These are phyloP conservation scores for Cylindroiulus punctatus DNA, from an alignment of 2,888 invertebrate genomes.

Conservation along the genomic window DNA sequence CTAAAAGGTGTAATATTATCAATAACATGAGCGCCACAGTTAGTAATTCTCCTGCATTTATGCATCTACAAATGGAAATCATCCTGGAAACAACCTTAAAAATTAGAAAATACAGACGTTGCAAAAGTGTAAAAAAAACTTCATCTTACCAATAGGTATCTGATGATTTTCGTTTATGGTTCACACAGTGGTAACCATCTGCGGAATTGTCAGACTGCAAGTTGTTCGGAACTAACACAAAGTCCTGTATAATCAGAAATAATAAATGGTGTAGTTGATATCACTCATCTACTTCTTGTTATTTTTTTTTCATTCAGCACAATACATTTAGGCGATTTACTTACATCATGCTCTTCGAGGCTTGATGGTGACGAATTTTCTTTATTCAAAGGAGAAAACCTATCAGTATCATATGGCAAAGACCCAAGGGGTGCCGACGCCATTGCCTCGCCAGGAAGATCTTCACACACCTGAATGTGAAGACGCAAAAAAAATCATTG, in stretches of 20 bases:
- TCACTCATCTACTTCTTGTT: neutral
- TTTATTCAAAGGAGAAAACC: constrained; percentile 51
- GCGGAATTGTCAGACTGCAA: constrained; percentile 57
- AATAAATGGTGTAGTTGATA: neutral
- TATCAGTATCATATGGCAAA: neutral
- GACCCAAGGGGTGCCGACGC: neutral
- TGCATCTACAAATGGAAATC: no score
- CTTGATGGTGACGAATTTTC: constrained; percentile 51
- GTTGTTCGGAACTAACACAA: constrained; percentile 78
- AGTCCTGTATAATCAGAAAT: constrained; percentile 69
- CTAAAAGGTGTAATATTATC: no score
- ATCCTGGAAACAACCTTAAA: no score
- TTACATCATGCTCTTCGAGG: constrained; percentile 56
- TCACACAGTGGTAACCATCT: neutral
- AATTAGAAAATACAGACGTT: no score
- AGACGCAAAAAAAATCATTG: neutral
- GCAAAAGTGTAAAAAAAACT: neutral
- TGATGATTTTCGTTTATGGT: constrained; percentile 51
- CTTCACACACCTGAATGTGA: neutral
- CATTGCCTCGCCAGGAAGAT: constrained; percentile 45
- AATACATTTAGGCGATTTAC: no score
- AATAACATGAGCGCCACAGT: no score
- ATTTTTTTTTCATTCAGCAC: no score
- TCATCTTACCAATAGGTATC: constrained; percentile 48
- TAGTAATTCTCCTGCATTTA: no score